Evolutionary conservation across 2,113 vertebrate genomes (phyloP), one percentile per base, ranked within the genome.

Genomic region (Megaceryle maxima): DNA sequence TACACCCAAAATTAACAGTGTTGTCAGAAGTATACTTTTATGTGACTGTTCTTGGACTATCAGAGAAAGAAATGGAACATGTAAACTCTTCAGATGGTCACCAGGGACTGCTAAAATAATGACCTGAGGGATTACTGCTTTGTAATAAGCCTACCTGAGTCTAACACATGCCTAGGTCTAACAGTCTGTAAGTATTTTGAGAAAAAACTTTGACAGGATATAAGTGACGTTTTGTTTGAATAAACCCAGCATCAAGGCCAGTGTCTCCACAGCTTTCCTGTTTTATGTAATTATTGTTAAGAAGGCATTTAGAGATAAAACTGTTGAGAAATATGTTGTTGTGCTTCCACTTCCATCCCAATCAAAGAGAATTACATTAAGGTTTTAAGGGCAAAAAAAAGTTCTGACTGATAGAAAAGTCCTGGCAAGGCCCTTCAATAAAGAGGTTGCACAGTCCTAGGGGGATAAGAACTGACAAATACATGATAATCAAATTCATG

Each of bases 191-290:
- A 90, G 18, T 55, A 77, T 16, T 73, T 80, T 6, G 5, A 55
- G 19, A 17, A 70, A 70, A 75, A 60, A 46, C 33, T 81, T 28
- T n/a, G 69, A 55, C 4, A 74, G 39, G 24, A 44, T 53, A 53
- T 8, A 26, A 51, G 51, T 26, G 25, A 53, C 25, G 15, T 26
- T 26, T 53, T 53, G 25, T 53, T 53, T 25, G 15, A 79, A 75
- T 72, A 72, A 68, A 46, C 5, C 10, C 59, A 67, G 5, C 57
- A 60, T 72, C 19, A 70, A 84, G 43, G 13, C 13, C 37, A 28
- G 31, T 28, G 39, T 55, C 46, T 63, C 21, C 0, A 0, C 41
- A 78, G 24, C 19, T 39, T 67, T n/a, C 24, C 69, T 72, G 7
- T 41, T 94, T 78, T 67, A 55, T 25, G 20, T 37, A 87, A 68